Evolutionary conservation across 2,888 invertebrate genomes (phyloP).

Genomic region (Trichogramma dendrolimi): DNA sequence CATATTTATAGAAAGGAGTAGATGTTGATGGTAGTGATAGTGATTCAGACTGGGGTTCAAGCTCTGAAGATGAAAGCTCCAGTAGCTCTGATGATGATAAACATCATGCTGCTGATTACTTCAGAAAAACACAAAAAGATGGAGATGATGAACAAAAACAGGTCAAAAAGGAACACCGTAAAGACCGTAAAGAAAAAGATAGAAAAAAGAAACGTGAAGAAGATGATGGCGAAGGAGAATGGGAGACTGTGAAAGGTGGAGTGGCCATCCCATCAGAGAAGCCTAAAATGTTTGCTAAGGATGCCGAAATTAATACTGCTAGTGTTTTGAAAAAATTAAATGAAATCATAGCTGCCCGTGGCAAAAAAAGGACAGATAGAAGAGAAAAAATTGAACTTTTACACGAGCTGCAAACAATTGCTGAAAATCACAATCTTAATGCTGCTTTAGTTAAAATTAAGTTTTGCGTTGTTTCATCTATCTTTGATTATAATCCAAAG

Average conservation of each 20-base stretch:
- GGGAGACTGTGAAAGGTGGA: slow-evolving; percentile 88
- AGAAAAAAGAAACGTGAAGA: slow-evolving; percentile 64
- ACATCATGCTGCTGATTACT: slow-evolving; percentile 51
- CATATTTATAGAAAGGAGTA: slow-evolving; percentile 39
- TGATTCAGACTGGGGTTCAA: slow-evolving; percentile 85
- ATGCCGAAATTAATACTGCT: slow-evolving; percentile 93
- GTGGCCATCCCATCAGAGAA: slow-evolving; percentile 81
- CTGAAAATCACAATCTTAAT: slow-evolving; percentile 83
- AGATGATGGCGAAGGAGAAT: slow-evolving; percentile 79
- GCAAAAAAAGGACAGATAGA: slow-evolving; percentile 94
- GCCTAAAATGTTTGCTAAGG: slow-evolving; percentile 98
- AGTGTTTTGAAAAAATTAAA: slow-evolving; percentile 88
- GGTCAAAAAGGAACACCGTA: slow-evolving; percentile 55
- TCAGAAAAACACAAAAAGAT: slow-evolving; percentile 59
- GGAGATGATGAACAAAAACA: slow-evolving; percentile 57
- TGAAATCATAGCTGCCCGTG: slow-evolving; percentile 92
- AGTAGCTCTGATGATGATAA: slow-evolving; percentile 80
- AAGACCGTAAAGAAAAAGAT: slow-evolving; percentile 56
- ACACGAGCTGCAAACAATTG: slow-evolving; percentile 82
- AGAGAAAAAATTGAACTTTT: slow-evolving; percentile 90
- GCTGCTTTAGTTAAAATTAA: slow-evolving; percentile 89
- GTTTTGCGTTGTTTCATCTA: slow-evolving; percentile 88
- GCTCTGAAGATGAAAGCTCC: slow-evolving; percentile 72
- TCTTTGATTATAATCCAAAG: slow-evolving; percentile 97
- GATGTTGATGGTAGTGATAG: slow-evolving; percentile 75